Conservation (phyloP, 2,113 vertebrate species). For the Rhabdomys dilectus region DNA sequence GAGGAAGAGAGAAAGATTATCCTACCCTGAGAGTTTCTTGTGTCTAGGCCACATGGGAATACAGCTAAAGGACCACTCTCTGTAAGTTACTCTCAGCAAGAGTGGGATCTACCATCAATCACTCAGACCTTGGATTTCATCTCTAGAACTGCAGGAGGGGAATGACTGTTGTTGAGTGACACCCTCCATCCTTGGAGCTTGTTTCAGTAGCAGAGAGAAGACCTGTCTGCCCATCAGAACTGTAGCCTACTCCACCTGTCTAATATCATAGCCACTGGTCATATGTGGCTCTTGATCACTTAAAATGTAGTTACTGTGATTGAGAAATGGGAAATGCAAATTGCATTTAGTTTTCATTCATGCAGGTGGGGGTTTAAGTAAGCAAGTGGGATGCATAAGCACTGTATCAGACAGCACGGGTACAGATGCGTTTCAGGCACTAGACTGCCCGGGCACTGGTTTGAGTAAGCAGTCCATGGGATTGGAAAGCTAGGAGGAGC, state of each 20-base stretch:
- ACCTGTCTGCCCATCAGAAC: rapidly evolving
- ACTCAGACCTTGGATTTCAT: neutral
- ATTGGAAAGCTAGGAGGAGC: neutral
- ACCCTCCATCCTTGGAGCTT: rapidly evolving
- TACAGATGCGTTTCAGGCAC: neutral
- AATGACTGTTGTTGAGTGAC: rapidly evolving
- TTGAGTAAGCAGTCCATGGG: neutral
- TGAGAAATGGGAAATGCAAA: neutral
- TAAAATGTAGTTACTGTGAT: neutral
- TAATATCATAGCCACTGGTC: neutral
- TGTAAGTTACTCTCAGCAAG: no score
- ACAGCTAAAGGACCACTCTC: neutral
- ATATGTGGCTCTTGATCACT: rapidly evolving
- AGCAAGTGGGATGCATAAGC: rapidly evolving
- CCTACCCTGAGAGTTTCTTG: neutral
- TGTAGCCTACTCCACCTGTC: no score
- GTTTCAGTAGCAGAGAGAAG: neutral
- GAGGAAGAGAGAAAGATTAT: neutral
- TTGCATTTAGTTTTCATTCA: neutral
- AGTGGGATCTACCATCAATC: rapidly evolving
- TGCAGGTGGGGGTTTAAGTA: neutral
- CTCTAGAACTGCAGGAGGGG: neutral
- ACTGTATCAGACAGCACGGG: neutral
- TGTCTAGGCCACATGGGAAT: neutral
- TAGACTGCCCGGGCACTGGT: neutral